Percentiles rank a stretch among this genome's conserved stretches.
These are phyloP conservation scores for Trogon melanurus DNA, from an alignment of 2,113 vertebrate genomes.

Conservation along the genomic window DNA sequence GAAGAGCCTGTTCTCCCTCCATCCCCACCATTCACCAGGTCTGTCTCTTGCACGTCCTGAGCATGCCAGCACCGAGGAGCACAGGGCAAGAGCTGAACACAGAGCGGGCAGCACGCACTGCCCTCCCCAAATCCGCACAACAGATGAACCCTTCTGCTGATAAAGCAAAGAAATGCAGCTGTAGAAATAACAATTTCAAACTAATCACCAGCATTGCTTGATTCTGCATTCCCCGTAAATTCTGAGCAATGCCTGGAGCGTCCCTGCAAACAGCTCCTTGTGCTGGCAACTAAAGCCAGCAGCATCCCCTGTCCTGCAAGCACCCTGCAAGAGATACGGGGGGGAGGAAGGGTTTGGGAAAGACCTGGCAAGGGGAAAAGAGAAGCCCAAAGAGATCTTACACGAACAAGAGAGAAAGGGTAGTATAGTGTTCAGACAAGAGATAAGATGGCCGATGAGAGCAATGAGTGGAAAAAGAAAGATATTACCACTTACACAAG, in stretches of 20 bases:
- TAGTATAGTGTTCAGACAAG: neutral
- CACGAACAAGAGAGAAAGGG: neutral
- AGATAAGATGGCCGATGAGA: neutral
- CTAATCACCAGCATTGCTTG: neutral
- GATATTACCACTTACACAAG: neutral
- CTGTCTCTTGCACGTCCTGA: rapidly evolving
- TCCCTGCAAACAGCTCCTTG: neutral
- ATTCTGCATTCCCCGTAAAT: neutral
- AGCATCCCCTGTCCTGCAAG: neutral
- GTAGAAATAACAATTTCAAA: neutral
- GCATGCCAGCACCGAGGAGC: neutral
- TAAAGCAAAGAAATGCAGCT: neutral
- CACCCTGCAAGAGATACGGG: neutral
- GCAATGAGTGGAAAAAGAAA: neutral
- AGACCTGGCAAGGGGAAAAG: slow-evolving; percentile 7
- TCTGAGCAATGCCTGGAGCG: neutral
- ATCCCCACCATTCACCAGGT: neutral
- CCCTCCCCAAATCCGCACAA: neutral
- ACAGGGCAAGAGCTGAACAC: rapidly evolving
- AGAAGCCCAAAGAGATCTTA: neutral
- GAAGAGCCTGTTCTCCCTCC: neutral
- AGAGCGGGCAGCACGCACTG: neutral
- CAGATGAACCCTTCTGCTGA: neutral
- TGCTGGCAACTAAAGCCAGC: neutral
- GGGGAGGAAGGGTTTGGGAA: neutral